phyloP scores from a whole-genome alignment of 2,113 vertebrate genomes.

The Paradoxurus hermaphroditus region DNA sequence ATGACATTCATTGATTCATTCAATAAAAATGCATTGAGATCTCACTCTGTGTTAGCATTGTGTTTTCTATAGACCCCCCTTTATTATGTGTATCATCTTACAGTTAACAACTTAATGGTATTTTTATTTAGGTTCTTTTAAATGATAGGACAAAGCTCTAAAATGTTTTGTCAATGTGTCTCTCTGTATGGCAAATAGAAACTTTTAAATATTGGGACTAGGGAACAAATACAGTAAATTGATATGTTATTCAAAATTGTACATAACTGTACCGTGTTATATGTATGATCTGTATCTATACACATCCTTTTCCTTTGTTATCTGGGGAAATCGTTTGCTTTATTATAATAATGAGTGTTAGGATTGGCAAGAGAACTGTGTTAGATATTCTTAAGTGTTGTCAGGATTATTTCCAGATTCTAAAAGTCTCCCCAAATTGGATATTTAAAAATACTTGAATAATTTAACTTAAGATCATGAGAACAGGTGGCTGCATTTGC shows the following conservation, averaged over 20 bases:
- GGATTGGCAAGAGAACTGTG: background rate
- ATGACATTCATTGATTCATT: constrained; percentile 12
- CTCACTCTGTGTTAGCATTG: background rate
- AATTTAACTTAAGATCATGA: constrained; percentile 20
- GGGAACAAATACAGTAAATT: background rate
- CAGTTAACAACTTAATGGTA: background rate
- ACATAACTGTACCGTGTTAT: background rate
- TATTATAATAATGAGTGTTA: background rate
- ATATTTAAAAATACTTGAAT: background rate
- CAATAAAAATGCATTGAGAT: background rate
- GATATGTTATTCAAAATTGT: background rate
- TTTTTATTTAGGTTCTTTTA: background rate
- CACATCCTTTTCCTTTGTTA: background rate
- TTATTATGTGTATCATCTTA: constrained; percentile 7
- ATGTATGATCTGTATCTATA: background rate
- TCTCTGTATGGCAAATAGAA: background rate
- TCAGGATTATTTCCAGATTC: constrained; percentile 10
- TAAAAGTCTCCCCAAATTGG: constrained; percentile 1
- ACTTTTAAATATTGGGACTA: background rate
- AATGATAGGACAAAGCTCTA: background rate
- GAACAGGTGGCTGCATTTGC: constrained; percentile 26
- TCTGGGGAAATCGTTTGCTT: background rate
- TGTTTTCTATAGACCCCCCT: background rate
- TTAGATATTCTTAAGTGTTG: constrained; percentile 11
- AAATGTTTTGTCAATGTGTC: background rate